phyloP scores from a whole-genome alignment of 2,888 invertebrate genomes.

The Trachelus iudaicus region DNA sequence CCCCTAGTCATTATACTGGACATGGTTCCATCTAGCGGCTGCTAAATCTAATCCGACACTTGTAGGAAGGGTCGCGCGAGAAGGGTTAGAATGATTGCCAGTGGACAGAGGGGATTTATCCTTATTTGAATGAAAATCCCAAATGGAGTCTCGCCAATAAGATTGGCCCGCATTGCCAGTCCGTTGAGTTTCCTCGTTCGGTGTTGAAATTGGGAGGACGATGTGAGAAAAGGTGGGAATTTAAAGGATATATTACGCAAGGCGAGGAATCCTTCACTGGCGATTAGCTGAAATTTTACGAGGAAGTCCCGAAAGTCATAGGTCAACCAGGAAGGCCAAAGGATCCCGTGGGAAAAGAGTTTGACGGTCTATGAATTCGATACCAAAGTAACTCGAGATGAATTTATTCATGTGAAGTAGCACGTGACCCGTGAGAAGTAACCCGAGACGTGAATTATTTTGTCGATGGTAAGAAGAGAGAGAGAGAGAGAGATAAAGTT shows the following conservation, averaged over 20 bases:
- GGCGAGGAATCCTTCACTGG: not conserved
- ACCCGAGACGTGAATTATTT: not conserved
- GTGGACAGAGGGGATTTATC: constrained; percentile 21
- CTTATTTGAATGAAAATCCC: constrained; percentile 24
- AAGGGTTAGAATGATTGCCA: constrained; percentile 32
- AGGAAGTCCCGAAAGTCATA: not conserved
- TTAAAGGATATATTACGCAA: not conserved
- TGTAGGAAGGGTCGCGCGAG: constrained; percentile 28
- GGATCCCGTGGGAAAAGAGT: not conserved
- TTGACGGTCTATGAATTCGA: not conserved
- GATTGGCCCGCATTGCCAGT: not conserved
- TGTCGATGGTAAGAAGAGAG: not conserved
- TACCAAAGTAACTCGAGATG: not conserved
- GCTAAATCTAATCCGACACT: constrained; percentile 58
- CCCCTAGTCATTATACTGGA: constrained; percentile 53
- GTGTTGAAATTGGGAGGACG: not conserved
- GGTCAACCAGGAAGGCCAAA: not conserved
- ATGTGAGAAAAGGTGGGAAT: not conserved
- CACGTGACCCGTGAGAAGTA: not conserved
- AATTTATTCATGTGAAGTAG: not conserved
- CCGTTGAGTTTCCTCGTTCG: not conserved
- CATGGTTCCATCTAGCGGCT: constrained; percentile 43
- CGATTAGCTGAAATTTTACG: not conserved
- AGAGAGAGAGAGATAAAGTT: not conserved
- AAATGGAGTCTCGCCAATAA: constrained; percentile 9